A percentile compares a stretch with the other conserved stretches of the same genome.
Conservation (phyloP, 1,140 invertebrate genomes). For the Lasaia peninsularis region DNA sequence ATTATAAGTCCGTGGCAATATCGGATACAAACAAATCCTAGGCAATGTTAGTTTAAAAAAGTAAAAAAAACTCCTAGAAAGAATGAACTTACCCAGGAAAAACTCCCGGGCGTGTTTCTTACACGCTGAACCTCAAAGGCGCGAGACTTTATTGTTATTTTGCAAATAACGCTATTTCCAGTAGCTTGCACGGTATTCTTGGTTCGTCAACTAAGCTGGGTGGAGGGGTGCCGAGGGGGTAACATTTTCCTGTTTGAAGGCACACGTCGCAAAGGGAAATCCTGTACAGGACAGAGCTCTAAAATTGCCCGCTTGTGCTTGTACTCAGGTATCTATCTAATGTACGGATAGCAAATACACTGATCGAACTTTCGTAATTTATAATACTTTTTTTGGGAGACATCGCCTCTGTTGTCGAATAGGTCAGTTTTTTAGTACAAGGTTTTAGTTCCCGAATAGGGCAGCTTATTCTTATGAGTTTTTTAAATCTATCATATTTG, state of each 20-base stretch:
- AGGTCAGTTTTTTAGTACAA: background rate
- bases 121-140: no score
- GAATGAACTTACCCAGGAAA: no score
- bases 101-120: no score
- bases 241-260: slow-evolving; percentile 71
- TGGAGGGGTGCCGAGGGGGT: slow-evolving; percentile 44
- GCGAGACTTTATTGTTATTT: no score
- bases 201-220: slow-evolving; percentile 65
- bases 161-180: slow-evolving; percentile 23
- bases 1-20: no score
- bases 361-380: background rate
- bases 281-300: slow-evolving; percentile 73
- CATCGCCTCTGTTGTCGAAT: background rate
- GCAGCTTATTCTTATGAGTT: no score
- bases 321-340: slow-evolving; percentile 45
- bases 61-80: no score
- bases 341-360: slow-evolving; percentile 31
- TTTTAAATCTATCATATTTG: no score
- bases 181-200: slow-evolving; percentile 21
- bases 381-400: background rate
- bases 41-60: no score
- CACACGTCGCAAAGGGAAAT: slow-evolving; percentile 74
- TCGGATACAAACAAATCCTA: no score
- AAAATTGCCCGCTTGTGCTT: slow-evolving; percentile 65
- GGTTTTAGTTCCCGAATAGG: no score